Evolutionary conservation across 35 echinoderm and acorn worm genomes (phyloP).

Genomic region (Heliocidaris erythrogramma): DNA sequence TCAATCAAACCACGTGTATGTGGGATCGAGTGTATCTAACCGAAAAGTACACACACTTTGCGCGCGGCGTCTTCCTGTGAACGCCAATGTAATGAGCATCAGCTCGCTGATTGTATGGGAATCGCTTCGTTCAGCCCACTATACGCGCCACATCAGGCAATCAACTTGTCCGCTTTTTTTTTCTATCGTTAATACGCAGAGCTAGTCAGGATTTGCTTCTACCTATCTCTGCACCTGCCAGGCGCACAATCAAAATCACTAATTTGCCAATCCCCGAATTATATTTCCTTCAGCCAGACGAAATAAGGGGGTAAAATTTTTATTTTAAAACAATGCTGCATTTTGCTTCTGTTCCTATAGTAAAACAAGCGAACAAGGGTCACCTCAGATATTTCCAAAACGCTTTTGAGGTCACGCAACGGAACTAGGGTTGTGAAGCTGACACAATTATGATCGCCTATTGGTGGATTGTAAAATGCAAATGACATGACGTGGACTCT

Average conservation of each 20-base stretch:
- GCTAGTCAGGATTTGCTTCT: background rate
- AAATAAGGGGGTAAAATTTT: background rate
- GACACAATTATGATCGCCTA: background rate
- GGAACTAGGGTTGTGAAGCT: background rate
- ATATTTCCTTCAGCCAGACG: background rate
- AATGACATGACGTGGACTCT: background rate
- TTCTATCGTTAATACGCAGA: background rate
- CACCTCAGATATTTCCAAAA: background rate
- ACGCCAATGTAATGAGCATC: background rate
- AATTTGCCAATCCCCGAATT: background rate
- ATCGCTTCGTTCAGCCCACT: background rate
- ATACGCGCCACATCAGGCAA: background rate
- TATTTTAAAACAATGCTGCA: background rate
- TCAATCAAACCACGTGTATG: background rate
- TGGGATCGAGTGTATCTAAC: background rate
- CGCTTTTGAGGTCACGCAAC: background rate
- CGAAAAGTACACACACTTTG: background rate
- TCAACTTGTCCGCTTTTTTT: background rate
- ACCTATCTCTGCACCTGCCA: background rate
- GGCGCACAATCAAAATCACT: background rate
- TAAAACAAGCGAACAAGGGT: background rate
- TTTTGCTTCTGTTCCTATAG: background rate
- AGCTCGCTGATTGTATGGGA: background rate
- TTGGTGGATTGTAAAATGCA: background rate
- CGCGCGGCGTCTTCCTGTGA: background rate